Evolutionary conservation across 2,888 invertebrate genomes (phyloP), one percentile per base, ranked within the genome.

Genomic region (Dendrolimus houi): DNA sequence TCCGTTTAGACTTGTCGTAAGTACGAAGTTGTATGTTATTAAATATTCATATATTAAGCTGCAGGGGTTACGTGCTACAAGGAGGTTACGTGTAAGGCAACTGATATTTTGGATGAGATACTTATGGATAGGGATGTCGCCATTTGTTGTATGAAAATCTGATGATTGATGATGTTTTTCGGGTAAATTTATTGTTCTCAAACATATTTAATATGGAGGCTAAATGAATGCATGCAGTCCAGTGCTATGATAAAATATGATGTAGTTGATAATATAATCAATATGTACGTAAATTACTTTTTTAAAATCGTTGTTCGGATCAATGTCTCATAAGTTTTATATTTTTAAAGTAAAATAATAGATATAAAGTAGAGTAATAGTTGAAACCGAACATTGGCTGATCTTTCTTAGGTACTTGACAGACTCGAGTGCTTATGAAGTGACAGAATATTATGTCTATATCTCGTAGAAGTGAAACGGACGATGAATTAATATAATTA

Each of bases 351-450:
- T 29, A 29, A 29, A 29, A 29, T 29, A 29, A 29, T 29, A 29
- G 29, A 29, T 29, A 29, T 29, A 29, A 29, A 29, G 54, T 59
- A 54, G 55, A 62, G 56, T 55, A 67, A 65, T 74, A 75, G 72
- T 74, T 69, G 72, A 78, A 76, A 81, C 79, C 78, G 79, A 83
- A 84, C 74, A 79, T 79, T 75, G 77, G 73, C 75, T 74, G 77
- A 75, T 66, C 62, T 72, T 29, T 29, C 29, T 3, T 29, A 29
- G 29, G 29, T 29, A 29, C 29, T 29, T 29, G 29, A 29, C 29
- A 2, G 6, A 29, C 29, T 29, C 47, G 47, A 47, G 9, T 47
- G 12, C 9, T 47, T 47, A 12, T 47, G 12, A 47, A 3, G 3
- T 29, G 29, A 29, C 29, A 29, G 3, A 29, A 29, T 29, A 17